Evolutionary conservation across 1,140 invertebrate species (phyloP).

Genomic region (Camponotus floridanus): DNA sequence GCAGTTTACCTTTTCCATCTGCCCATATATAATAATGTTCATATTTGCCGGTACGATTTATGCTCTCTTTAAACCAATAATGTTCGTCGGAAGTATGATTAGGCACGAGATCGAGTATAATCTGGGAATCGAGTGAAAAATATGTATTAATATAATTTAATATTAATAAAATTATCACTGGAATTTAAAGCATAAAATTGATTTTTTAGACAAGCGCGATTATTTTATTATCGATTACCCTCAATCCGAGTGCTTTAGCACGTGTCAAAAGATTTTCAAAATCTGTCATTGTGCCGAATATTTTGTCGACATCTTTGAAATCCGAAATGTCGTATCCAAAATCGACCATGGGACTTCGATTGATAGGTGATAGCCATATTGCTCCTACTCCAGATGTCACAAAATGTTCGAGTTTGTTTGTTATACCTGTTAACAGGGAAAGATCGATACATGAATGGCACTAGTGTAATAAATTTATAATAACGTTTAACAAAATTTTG

Average conservation of each 20-base stretch:
- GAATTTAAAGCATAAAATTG: too few relatives aligned
- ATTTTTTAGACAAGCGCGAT: neutral
- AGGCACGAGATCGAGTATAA: slow-evolving; percentile 86
- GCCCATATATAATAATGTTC: slow-evolving; percentile 92
- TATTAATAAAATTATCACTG: neutral
- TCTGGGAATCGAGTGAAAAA: slow-evolving; percentile 59
- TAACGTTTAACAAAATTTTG: neutral
- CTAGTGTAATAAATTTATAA: neutral
- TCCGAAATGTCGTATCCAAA: slow-evolving; percentile 90
- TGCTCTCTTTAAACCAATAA: slow-evolving; percentile 91
- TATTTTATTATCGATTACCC: slow-evolving; percentile 66
- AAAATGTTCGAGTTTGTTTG: slow-evolving; percentile 84
- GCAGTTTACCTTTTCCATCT: slow-evolving; percentile 80
- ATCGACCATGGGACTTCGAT: slow-evolving; percentile 89
- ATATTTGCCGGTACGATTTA: slow-evolving; percentile 86
- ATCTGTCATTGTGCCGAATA: slow-evolving; percentile 89
- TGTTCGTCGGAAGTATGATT: slow-evolving; percentile 92
- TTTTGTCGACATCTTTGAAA: slow-evolving; percentile 87
- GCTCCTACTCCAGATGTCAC: slow-evolving; percentile 85
- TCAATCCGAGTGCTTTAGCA: slow-evolving; percentile 85
- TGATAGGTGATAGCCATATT: slow-evolving; percentile 90
- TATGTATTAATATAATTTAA: slow-evolving; percentile 18
- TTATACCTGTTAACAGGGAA: slow-evolving; percentile 79
- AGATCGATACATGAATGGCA: neutral
- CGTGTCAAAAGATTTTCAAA: slow-evolving; percentile 87